Percentiles rank a stretch among this genome's conserved stretches.
phyloP scores from a whole-genome alignment of 2,888 invertebrate species.

The Synergus laeviventris region DNA sequence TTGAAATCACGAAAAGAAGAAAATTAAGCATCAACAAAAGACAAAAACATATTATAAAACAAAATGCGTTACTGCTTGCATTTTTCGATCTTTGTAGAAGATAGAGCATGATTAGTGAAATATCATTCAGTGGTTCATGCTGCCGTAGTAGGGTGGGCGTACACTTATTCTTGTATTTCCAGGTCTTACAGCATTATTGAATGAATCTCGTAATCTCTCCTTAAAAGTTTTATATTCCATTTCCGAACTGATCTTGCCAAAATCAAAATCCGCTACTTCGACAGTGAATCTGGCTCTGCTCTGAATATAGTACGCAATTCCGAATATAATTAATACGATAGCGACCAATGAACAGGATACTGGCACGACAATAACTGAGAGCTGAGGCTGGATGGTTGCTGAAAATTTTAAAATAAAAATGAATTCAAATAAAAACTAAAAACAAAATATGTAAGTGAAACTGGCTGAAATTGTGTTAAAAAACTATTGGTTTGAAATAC shows the following conservation, averaged over 20 bases:
- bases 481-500: not conserved
- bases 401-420: constrained; percentile 54
- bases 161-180: constrained; percentile 66
- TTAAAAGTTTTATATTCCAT: constrained; percentile 92
- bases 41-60: constrained; percentile 16
- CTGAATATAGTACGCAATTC: constrained; percentile 91
- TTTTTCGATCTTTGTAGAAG: constrained; percentile 37
- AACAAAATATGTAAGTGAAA: not conserved
- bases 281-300: constrained; percentile 87
- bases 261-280: constrained; percentile 94
- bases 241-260: constrained; percentile 87
- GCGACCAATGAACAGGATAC: constrained; percentile 89
- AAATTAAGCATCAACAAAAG: not conserved
- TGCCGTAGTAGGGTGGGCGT: constrained; percentile 70
- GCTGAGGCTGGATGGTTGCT: constrained; percentile 88
- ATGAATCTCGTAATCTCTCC: constrained; percentile 88
- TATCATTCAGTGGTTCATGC: constrained; percentile 70
- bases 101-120: constrained; percentile 29
- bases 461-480: constrained; percentile 7
- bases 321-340: constrained; percentile 89
- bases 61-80: constrained; percentile 50
- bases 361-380: constrained; percentile 93
- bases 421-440: constrained; percentile 40
- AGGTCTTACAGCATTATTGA: constrained; percentile 80
- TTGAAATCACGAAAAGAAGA: too few relatives aligned